Evolutionary conservation across 2,113 vertebrate species (phyloP), one percentile per base, ranked within the genome.

Genomic region (Podarcis cretensis): DNA sequence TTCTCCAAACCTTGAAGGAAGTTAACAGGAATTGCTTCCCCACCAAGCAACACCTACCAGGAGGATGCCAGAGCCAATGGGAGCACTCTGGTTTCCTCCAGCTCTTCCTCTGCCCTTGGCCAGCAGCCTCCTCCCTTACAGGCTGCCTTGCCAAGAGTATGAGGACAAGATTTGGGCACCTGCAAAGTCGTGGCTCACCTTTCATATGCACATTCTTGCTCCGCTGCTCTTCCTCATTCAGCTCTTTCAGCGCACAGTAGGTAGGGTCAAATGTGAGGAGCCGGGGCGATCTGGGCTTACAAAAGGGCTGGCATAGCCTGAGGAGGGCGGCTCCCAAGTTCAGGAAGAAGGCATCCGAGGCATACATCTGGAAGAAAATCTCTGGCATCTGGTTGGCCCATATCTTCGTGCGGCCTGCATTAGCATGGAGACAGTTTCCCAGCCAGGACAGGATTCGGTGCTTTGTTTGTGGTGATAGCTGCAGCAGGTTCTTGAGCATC

Each of bases 321-420:
- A 99, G 97, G 48, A 99, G 98, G 1, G 97, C 98, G 37, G 98
- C 98, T 25, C 98, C 99, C 95, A 99, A 93, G 94, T 99, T 99
- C 87, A 99, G 96, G 94, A 99, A 99, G 96, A 99, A 98, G 68
- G 98, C 98, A 90, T 99, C 99, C 0, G 99, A 99, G 81, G 99
- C 98, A 0, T 98, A 99, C 98, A 98, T 99, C 96, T 99, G 99
- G 95, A 99, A 98, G 96, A 99, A 99, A 94, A 99, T 98, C 96
- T 99, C 99, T 0, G 99, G 99, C 98, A 99, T 99, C 97, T 99
- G 99, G 95, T 98, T 99, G 84, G 99, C 98, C 99, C 99, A 99
- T 40, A 99, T 99, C 96, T 99, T 99, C 90, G 98, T 97, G 90
- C 99, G 98, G 57, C 99, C 99, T 0, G 98, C 96, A 1, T 99